Conservation (phyloP, 2,113 vertebrate species). For the Cisticola juncidis region DNA sequence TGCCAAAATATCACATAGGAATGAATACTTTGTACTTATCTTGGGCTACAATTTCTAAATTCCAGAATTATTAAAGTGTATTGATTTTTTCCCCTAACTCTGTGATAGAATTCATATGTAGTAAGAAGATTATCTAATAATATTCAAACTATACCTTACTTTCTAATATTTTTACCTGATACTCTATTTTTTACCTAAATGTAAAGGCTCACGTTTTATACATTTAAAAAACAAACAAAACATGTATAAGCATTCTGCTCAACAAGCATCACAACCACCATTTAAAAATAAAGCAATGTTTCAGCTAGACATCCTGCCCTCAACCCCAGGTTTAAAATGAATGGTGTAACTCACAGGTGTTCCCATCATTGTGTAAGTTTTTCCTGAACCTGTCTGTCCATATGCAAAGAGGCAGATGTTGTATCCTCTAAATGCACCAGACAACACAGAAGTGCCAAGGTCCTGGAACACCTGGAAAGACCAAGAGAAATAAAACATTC, state of each 20-base stretch:
- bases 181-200: background rate
- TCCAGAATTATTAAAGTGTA: accelerated
- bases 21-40: background rate
- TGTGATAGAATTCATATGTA: background rate
- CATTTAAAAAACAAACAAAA: background rate
- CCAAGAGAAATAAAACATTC: background rate
- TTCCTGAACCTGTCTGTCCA: slow-evolving; percentile 97
- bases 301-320: background rate
- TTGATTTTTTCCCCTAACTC: background rate
- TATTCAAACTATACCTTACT: background rate
- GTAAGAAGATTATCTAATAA: background rate
- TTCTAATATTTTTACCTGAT: background rate
- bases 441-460: slow-evolving; percentile 89
- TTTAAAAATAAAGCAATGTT: background rate
- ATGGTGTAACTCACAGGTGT: slow-evolving; percentile 84
- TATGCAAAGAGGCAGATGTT: slow-evolving; percentile 99
- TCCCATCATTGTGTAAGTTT: slow-evolving; percentile 98
- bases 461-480: slow-evolving; percentile 91
- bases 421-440: slow-evolving; percentile 89
- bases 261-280: background rate
- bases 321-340: background rate
- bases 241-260: background rate
- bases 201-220: background rate
- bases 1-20: background rate
- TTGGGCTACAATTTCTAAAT: background rate